Base-by-base conservation (phyloP, 1,140 invertebrate species). In the Tetragnatha versicolor region DNA sequence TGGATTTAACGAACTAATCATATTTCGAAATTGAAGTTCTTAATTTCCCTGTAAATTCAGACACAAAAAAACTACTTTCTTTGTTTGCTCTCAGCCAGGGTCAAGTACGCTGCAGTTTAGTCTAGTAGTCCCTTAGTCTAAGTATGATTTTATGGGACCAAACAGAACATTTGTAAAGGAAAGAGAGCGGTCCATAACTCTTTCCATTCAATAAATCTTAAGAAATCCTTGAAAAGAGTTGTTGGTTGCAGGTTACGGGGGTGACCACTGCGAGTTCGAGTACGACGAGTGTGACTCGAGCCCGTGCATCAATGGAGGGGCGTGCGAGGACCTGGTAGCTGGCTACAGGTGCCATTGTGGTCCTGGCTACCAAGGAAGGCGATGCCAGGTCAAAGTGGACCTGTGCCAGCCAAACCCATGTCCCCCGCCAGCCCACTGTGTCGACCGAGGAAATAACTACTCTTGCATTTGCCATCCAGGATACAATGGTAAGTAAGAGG, bases 361-460 rank as follows among this genome's bases (percentile, higher is more conserved):
- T 7, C 79, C 84, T 3, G 86, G 86, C 14, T 87, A 86, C 79
- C 83, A 82, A 0, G 86, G 86, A 17, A 76, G 83, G 20, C 75
- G 83, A 27, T 87, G 86, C 79, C 84, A 86, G 35, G 82, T 84
- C 29, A 87, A 87, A 81, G 86, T 85, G 49, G 90, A 92, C 84
- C 87, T 93, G 63, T 92, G 91, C 83, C 88, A 90, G 39, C 90
- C 90, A 42, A 90, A 91, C 81, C 91, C 91, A 25, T 92, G 91
- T 82, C 88, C 88, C 17, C 86, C 87, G 79, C 89, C 89, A 65
- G 88, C 89, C 66, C 87, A 88, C 75, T 92, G 91, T 83, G 86
- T 90, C 79, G 91, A 92, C 85, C 88, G 88, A 81, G 91, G 91
- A 80, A 91, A 92, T 85, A 91, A 89, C 82, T 92, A 90, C 83